These are phyloP conservation scores for Naja naja DNA, from an alignment of 2,113 vertebrate species.

Conservation along the genomic window DNA sequence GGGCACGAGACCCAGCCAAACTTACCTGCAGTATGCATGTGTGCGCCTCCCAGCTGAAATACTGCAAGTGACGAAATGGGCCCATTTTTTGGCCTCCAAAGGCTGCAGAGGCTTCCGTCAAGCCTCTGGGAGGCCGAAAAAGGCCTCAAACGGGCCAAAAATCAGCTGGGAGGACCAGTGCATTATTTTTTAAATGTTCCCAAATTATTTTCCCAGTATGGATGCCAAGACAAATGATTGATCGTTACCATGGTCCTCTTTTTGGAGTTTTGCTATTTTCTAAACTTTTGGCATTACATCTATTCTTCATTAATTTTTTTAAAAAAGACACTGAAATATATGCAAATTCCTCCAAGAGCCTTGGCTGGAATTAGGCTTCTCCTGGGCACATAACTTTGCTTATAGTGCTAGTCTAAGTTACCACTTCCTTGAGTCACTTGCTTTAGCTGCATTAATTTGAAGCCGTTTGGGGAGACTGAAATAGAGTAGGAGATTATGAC, in stretches of 20 bases:
- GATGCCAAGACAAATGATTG: neutral
- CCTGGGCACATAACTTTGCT: neutral
- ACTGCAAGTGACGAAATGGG: no score
- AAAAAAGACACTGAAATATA: neutral
- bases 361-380: neutral
- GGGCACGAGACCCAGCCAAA: no score
- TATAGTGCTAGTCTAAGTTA: neutral
- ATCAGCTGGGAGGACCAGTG: neutral
- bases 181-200: neutral
- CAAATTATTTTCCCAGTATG: neutral
- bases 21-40: no score
- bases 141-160: no score
- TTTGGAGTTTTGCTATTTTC: neutral
- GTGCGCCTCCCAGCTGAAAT: no score
- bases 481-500: neutral
- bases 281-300: neutral
- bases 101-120: no score
- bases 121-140: no score
- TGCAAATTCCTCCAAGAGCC: neutral
- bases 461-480: neutral
- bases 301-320: neutral
- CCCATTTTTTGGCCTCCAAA: no score
- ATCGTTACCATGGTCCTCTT: neutral
- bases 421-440: neutral
- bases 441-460: neutral